Conservation (phyloP, 1,140 invertebrate genomes). For the Anoplolepis gracilipes region DNA sequence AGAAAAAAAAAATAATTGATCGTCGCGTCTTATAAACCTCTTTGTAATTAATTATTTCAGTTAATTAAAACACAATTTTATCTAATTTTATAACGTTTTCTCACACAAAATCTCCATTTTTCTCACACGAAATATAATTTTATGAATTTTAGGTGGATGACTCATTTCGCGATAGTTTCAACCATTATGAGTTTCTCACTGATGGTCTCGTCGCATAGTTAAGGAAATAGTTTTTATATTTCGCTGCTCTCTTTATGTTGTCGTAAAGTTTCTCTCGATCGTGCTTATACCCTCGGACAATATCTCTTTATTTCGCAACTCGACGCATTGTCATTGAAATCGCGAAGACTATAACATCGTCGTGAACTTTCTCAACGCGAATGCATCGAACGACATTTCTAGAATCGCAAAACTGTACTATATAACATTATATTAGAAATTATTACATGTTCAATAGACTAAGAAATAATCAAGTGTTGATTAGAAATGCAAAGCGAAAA, state of each 20-base stretch:
- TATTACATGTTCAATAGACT: not conserved
- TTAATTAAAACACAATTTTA: not conserved
- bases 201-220: constrained; percentile 36
- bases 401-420: not conserved
- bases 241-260: constrained; percentile 17
- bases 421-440: not conserved
- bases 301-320: constrained; percentile 43
- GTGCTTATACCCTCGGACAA: constrained; percentile 40
- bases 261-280: constrained; percentile 9
- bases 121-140: not conserved
- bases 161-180: not conserved
- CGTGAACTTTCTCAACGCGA: not conserved
- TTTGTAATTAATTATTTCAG: not conserved
- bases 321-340: constrained; percentile 2
- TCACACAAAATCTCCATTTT: not conserved
- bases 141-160: not conserved
- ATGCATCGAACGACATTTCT: constrained; percentile 1
- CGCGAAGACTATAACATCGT: constrained; percentile 26
- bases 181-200: not conserved
- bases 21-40: not conserved
- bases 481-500: not conserved
- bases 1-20: not conserved
- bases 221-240: constrained; percentile 31
- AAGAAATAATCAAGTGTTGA: not conserved
- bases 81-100: not conserved